A percentile compares a stretch with the other conserved stretches of the same genome.
Evolutionary conservation across 2,888 invertebrate species (phyloP).

Genomic region (Catonia carolina): DNA sequence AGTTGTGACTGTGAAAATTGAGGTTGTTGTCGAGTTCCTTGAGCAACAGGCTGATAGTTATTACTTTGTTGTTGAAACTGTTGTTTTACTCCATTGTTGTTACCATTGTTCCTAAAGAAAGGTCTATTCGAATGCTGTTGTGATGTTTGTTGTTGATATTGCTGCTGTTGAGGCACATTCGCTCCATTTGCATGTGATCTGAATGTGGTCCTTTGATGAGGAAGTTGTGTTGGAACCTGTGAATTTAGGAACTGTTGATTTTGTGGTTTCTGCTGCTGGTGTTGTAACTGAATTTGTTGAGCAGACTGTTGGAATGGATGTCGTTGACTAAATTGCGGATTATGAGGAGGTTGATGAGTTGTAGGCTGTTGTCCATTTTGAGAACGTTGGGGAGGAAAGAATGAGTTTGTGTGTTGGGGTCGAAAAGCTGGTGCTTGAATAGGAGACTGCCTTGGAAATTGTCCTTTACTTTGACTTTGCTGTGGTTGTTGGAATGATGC

Average conservation of each 20-base stretch:
- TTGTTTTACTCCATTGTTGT: too few relatives aligned
- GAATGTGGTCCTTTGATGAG: conserved; percentile 6
- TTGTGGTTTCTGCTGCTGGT: conserved; percentile 20
- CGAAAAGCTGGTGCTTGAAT: conserved; percentile 32
- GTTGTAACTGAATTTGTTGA: conserved; percentile 24
- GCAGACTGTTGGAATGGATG: conserved; percentile 28
- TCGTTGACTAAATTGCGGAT: conserved; percentile 28
- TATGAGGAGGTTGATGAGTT: conserved; percentile 28
- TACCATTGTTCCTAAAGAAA: conserved; percentile 2
- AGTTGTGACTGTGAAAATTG: background rate
- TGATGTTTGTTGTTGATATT: background rate
- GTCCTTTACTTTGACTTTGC: conserved; percentile 28
- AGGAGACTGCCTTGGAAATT: conserved; percentile 32
- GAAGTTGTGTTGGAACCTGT: conserved; percentile 15
- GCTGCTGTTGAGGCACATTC: background rate
- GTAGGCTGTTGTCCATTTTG: conserved; percentile 24
- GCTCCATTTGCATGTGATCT: background rate
- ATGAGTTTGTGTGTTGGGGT: conserved; percentile 41
- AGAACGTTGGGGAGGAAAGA: conserved; percentile 20
- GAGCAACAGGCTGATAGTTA: conserved; percentile 4
- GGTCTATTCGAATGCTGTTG: conserved; percentile 6
- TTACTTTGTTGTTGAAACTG: too few relatives aligned
- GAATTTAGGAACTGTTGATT: conserved; percentile 13
- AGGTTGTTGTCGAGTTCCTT: background rate
- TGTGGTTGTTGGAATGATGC: conserved; percentile 42